A percentile compares a stretch with the other conserved stretches of the same genome.
These are phyloP conservation scores for Ptyas mucosa DNA, from an alignment of 2,113 vertebrate species.

Conservation along the genomic window DNA sequence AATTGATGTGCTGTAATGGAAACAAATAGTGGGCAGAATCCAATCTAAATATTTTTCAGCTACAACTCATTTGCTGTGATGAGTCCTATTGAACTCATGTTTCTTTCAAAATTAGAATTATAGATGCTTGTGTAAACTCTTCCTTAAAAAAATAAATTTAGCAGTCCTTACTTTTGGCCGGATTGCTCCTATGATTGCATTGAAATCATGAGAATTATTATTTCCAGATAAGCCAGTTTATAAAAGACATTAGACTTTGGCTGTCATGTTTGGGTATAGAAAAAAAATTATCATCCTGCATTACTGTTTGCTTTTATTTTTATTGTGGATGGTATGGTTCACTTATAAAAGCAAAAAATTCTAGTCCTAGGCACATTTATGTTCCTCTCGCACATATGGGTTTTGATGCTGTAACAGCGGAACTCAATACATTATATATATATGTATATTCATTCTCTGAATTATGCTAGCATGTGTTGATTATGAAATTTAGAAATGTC, in stretches of 20 bases:
- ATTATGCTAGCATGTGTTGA: not conserved
- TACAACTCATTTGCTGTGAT: not conserved
- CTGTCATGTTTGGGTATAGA: not conserved
- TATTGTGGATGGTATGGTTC: not conserved
- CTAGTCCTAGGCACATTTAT: not conserved
- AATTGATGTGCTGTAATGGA: not conserved
- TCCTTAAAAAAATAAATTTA: not conserved
- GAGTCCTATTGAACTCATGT: not conserved
- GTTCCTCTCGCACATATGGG: not conserved
- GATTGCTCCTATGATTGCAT: not conserved
- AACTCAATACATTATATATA: not conserved
- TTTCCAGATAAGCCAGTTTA: not conserved
- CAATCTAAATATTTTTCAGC: not conserved
- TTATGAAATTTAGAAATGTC: not conserved
- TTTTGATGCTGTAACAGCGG: not conserved
- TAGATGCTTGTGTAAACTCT: not conserved
- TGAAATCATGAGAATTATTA: not conserved
- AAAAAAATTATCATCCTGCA: no score
- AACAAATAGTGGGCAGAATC: not conserved
- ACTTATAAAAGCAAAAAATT: not conserved
- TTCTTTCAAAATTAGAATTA: not conserved
- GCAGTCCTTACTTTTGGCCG: not conserved
- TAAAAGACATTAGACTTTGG: not conserved
- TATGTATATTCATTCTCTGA: not conserved
- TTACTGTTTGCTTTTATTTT: not conserved